Base-by-base conservation (phyloP, 2,797 vertebrate genomes). In the Acestrorhynchus altus region DNA sequence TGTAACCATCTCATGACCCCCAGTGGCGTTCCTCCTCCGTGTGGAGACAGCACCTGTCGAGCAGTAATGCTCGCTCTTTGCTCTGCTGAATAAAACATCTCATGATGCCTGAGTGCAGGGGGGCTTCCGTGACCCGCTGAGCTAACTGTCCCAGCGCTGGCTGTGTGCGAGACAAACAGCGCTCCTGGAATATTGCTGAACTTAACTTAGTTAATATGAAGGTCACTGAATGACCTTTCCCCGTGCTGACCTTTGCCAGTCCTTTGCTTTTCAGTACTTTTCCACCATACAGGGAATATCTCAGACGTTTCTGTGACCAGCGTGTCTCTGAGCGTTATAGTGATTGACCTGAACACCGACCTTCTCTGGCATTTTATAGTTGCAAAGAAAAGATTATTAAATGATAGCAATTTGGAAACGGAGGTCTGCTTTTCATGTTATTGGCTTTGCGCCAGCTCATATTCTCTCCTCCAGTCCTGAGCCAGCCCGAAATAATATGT, bases 11-110 rank as follows among this genome's bases (percentile, higher is more conserved):
- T 56, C 24, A 1, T 59, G 56, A 28, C 56, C 79, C 90, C 89
- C 89, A 90, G 88, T 91, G 87, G 87, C 87, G 90, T 89, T 88
- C 87, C 88, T 61, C 61, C 77, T 89, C 87, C 78, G 85, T 88
- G 83, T 84, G 86, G 90, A 88, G 86, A 80, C 87, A 89, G 91
- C 92, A 93, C 92, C 93, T 93, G 92, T 92, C 91, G 92, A 79
- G 78, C 83, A 89, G 89, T 88, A 87, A 39, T 88, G 88, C 85
- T 49, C 69, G 64, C 71, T 81, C 75, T 87, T 89, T 88, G 85
- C 87, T 89, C 89, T 91, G 91, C 93, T 94, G 92, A 94, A 94
- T 94, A 93, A 94, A 94, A 93, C 92, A 93, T 93, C 88, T 87
- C 85, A 89, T 94, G 92, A 94, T 94, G 92, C 92, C 92, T 90